These are phyloP conservation scores for Zaprionus lachaisei DNA, from an alignment of 1,140 invertebrate genomes.

Conservation along the genomic window DNA sequence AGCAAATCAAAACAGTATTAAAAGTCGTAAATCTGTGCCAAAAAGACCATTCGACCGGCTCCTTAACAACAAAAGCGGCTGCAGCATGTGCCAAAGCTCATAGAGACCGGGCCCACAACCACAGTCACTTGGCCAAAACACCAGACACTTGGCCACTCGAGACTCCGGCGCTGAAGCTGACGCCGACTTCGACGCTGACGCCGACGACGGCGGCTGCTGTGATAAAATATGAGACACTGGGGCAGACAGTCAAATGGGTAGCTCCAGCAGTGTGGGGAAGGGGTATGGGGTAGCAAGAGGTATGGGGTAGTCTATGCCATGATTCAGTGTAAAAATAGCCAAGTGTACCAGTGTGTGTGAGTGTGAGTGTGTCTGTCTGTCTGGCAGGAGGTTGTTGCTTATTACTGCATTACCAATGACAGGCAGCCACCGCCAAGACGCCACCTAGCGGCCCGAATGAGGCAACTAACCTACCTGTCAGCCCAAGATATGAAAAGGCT, in stretches of 20 bases:
- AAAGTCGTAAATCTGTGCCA: constrained; percentile 79
- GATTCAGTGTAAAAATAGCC: constrained; percentile 76
- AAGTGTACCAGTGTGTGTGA: constrained; percentile 13
- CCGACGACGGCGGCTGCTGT: constrained; percentile 54
- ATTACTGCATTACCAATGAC: constrained; percentile 56
- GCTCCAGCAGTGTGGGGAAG: constrained; percentile 18
- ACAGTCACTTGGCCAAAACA: constrained; percentile 50
- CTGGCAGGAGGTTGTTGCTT: constrained; percentile 49
- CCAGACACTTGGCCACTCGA: constrained; percentile 77
- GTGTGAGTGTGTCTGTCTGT: constrained; percentile 27
- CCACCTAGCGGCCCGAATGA: constrained; percentile 65
- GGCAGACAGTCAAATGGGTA: constrained; percentile 75
- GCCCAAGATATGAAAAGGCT: constrained; percentile 55
- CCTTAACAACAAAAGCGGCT: constrained; percentile 56
- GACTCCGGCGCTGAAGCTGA: constrained; percentile 46
- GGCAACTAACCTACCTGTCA: constrained; percentile 73
- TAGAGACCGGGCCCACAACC: constrained; percentile 49
- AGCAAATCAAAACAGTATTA: constrained; percentile 82
- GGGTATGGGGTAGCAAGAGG: background rate
- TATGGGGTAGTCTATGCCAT: constrained; percentile 29
- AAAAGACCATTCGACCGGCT: constrained; percentile 39
- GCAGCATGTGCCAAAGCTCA: constrained; percentile 72
- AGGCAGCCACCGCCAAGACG: constrained; percentile 62
- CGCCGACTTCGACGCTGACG: constrained; percentile 8
- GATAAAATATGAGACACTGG: constrained; percentile 83